phyloP scores from a whole-genome alignment of 2,113 vertebrate species.

The Ptyas mucosa region DNA sequence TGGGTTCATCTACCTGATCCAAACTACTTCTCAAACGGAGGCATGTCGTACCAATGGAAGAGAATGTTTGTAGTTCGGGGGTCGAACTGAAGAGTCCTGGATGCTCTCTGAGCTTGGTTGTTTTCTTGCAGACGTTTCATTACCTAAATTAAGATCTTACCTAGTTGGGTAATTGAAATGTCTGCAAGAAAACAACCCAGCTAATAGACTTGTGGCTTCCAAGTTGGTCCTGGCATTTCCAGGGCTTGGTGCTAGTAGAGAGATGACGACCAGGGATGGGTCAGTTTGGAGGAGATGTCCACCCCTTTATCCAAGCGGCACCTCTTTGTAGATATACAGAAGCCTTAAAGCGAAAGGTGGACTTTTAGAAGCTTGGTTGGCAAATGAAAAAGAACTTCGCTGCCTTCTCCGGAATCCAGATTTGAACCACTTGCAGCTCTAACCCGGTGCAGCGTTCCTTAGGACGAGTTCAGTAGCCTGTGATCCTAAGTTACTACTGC shows the following conservation, averaged over 20 bases:
- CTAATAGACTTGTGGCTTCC: background rate
- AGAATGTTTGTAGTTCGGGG: background rate
- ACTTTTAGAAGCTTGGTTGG: background rate
- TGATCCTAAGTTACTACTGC: background rate
- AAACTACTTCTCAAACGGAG: background rate
- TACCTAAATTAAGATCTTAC: background rate
- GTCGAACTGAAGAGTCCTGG: background rate
- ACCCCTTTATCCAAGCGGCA: background rate
- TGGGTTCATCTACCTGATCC: background rate
- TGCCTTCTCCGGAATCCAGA: background rate
- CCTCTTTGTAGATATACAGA: background rate
- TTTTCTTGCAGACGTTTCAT: background rate
- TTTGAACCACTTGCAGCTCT: background rate
- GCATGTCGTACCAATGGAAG: background rate
- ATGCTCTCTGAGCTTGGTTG: background rate
- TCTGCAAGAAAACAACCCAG: background rate
- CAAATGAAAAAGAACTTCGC: background rate
- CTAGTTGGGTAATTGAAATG: background rate
- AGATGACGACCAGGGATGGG: background rate
- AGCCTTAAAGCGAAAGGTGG: no score
- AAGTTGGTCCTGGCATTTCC: background rate
- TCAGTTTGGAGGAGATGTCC: background rate
- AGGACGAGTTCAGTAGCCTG: background rate
- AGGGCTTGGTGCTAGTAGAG: background rate
- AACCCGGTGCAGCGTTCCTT: background rate